Percentiles rank a stretch among this genome's conserved stretches.
Conservation (phyloP, 2,888 invertebrate species). For the Galeopsomyia nigrocyanea region DNA sequence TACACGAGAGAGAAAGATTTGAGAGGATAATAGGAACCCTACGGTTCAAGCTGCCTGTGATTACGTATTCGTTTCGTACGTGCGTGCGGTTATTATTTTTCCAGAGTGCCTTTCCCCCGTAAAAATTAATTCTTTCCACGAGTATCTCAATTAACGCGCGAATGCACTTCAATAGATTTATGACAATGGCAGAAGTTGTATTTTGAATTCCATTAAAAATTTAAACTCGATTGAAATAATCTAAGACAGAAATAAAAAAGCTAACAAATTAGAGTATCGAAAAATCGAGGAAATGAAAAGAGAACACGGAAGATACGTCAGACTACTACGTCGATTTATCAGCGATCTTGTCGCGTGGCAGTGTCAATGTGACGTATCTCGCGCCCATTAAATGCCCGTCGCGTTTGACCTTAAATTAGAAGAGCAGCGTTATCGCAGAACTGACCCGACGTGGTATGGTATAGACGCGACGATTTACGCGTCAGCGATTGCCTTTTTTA, state of each 20-base stretch:
- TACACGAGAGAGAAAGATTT: not conserved
- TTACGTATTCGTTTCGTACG: not conserved
- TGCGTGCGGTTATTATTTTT: not conserved
- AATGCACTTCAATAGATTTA: no score
- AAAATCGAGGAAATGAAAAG: not conserved
- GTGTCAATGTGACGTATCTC: slow-evolving; percentile 57
- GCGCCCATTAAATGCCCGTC: slow-evolving; percentile 47
- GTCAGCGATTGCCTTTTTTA: not conserved
- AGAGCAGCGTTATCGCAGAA: slow-evolving; percentile 31
- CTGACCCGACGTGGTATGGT: slow-evolving; percentile 25
- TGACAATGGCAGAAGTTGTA: no score
- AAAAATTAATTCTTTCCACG: no score
- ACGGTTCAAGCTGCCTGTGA: not conserved
- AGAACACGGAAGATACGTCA: not conserved
- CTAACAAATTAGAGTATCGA: no score
- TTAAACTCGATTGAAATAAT: no score
- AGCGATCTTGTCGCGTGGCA: slow-evolving; percentile 35
- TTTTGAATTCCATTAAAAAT: no score
- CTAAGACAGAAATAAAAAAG: no score
- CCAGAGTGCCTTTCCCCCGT: no score
- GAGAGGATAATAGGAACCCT: slow-evolving; percentile 13
- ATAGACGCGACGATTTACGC: not conserved
- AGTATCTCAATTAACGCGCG: no score
- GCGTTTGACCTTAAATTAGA: slow-evolving; percentile 59
- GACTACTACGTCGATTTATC: no score